Conservation (phyloP, 2,113 vertebrate species). For the Benitochromis conjunctus region DNA sequence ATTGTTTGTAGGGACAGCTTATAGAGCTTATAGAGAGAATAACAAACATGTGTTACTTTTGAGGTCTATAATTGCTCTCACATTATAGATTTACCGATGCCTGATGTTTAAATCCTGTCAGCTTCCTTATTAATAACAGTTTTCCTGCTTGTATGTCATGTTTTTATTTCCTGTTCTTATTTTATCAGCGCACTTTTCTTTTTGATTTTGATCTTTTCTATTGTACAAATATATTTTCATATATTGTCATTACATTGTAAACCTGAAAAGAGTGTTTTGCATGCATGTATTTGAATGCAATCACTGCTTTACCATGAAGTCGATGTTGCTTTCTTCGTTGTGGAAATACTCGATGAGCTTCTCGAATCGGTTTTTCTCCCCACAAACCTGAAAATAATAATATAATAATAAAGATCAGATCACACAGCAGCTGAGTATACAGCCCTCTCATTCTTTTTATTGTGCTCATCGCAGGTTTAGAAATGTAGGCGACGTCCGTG, state of each 20-base stretch:
- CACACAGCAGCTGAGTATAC: neutral
- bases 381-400: constrained; percentile 66
- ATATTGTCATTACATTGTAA: accelerated
- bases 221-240: neutral
- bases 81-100: neutral
- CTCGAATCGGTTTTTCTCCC: constrained; percentile 82
- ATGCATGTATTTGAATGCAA: neutral
- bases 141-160: neutral
- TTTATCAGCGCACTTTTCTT: accelerated
- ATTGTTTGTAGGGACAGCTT: accelerated
- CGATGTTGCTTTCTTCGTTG: constrained; percentile 87
- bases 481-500: neutral
- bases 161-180: neutral
- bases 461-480: neutral
- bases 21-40: neutral
- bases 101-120: neutral
- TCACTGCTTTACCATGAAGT: constrained; percentile 86
- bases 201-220: neutral
- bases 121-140: neutral
- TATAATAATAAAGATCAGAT: neutral
- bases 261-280: neutral
- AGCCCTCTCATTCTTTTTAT: neutral
- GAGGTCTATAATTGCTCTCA: neutral
- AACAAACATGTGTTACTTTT: accelerated
- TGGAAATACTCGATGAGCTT: constrained; percentile 93